Evolutionary conservation across 2,797 vertebrate species (phyloP), one percentile per base, ranked within the genome.

Genomic region (Oreochromis mossambicus): DNA sequence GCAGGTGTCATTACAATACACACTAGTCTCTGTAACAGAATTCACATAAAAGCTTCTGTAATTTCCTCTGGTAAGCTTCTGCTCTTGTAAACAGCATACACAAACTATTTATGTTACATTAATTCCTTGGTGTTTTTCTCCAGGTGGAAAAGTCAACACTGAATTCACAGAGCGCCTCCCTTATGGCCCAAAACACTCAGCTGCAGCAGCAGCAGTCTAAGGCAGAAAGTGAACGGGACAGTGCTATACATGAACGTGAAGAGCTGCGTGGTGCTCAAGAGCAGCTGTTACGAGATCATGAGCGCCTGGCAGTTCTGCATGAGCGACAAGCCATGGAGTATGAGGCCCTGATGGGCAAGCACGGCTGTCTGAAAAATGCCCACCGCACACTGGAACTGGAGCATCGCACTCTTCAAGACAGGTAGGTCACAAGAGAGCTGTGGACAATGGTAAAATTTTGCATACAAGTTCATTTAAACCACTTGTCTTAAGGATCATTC

Each of bases 81-180:
- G 24, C 21, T 61, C 21, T 38, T 5, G 15, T 46, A 24, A 54
- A 46, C 50, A 46, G 6, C 36, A 77, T 8, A 34, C n/a, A 29
- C n/a, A 48, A 68, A 66, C 36, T 5, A 41, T 56, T 24, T 21
- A 48, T 56, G 9, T n/a, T 5, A 48, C 21, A 34, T 34, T 43
- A 76, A 83, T n/a, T 46, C n/a, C 19, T 19, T 12, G 4, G 2
- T 70, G 11, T 32, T 8, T 10, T 80, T 83, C 86, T 86, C 14
- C 92, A 99, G 98, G 98, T 99, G 85, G 98, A 99, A 92, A 98
- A 98, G 78, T 98, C 97, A 14, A 97, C 97, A 1, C 95, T 98
- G 87, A 97, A 96, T 91, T 98, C 98, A 0, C 98, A 98, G 92
- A 97, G 97, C 79, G 97, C 97, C 21, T 98, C 98, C 17, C 97